Evolutionary conservation across 1,140 invertebrate species (phyloP).

Genomic region (Hydropsyche tenuis): DNA sequence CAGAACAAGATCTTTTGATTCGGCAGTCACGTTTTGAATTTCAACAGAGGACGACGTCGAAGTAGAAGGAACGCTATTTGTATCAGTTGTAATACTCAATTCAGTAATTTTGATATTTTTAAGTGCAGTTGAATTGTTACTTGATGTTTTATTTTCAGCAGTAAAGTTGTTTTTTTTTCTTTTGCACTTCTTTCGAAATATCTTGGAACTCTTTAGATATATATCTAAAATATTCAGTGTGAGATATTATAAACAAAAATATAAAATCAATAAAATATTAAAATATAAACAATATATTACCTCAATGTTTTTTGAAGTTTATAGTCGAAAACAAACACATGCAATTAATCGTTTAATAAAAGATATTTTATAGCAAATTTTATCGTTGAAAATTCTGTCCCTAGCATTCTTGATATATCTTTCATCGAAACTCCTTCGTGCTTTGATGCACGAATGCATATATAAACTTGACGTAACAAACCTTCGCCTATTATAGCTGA

Average conservation of each 20-base stretch:
- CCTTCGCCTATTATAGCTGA: slow-evolving; percentile 33
- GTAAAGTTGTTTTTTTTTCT: not conserved
- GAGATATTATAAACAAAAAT: not conserved
- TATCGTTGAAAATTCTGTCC: slow-evolving; percentile 24
- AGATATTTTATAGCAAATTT: slow-evolving; percentile 24
- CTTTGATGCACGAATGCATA: slow-evolving; percentile 11
- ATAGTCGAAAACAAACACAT: slow-evolving; percentile 28
- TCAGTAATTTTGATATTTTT: not conserved
- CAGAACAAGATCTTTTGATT: too few species aligned
- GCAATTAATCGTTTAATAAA: not conserved
- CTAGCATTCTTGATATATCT: slow-evolving; percentile 19
- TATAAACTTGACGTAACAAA: slow-evolving; percentile 36
- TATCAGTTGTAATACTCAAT: not conserved
- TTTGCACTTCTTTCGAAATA: not conserved
- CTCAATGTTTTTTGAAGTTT: slow-evolving; percentile 32
- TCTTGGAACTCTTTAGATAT: not conserved
- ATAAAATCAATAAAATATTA: not conserved
- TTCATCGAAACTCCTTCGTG: slow-evolving; percentile 19
- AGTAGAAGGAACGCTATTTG: too few species aligned
- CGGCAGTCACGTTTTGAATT: too few species aligned
- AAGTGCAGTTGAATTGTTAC: not conserved
- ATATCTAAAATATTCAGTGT: not conserved
- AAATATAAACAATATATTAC: slow-evolving; percentile 21
- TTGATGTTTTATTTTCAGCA: not conserved
- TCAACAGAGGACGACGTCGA: too few species aligned